Evolutionary conservation across 1,140 invertebrate genomes (phyloP), one percentile per base, ranked within the genome.

Genomic region (Drosophila ogumai): DNA sequence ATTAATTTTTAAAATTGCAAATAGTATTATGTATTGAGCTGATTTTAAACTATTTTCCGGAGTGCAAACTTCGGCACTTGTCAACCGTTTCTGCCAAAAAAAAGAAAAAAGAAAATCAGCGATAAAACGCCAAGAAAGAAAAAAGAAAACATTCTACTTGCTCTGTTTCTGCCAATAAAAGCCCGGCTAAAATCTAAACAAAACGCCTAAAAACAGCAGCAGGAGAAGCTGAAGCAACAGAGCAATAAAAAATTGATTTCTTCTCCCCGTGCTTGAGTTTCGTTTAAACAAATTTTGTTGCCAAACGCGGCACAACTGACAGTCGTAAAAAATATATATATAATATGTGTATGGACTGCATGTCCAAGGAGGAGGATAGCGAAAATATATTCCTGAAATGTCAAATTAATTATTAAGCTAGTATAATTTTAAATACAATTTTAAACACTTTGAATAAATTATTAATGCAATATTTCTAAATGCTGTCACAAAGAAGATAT

Each of bases 281-380:
- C n/a, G 43, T 75, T 76, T 76, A 76, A 76, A 76, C 63, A 76
- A 76, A 75, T 76, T 59, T 49, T 66, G 74, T 75, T 76, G 74
- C 54, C 74, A 76, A 76, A 76, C 52, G 60, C 73, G 46, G 73
- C 73, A 75, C 63, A 66, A 66, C 74, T 75, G 72, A 76, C 72
- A 75, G 72, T 75, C 72, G 55, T 76, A 66, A 76, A 76, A 76
- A 38, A 54, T 41, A 56, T 64, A 74, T 36, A 55, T 31, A 52
- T 52, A 34, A 7, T 46, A 13, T 25, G 12, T 28, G 8, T 19
- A 32, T 17, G 25, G 54, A 15, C 22, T 61, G 47, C 47, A 61
- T 54, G 46, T 61, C 59, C n/a, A 15, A 58, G 0, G 17, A 10
- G 13, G 3, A 41, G 28, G 50, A 5, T 13, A 19, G 3, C 5